These are phyloP conservation scores for Pterocles orientalis DNA, from an alignment of 2,113 vertebrate genomes.

Conservation along the genomic window DNA sequence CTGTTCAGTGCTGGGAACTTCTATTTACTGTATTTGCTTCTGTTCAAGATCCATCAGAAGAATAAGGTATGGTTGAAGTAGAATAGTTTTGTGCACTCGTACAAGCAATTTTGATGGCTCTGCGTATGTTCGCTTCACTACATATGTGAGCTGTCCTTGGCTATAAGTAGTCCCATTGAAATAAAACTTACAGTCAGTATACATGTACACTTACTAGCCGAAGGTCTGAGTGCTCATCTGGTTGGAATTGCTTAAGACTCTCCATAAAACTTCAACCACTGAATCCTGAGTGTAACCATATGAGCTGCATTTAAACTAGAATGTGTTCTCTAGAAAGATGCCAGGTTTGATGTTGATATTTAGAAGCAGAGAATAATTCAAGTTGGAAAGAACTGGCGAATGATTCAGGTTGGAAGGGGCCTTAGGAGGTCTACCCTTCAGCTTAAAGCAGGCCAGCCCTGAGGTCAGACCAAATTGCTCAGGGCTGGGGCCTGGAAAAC, in stretches of 20 bases:
- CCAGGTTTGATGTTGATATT: neutral
- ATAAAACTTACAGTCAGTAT: neutral
- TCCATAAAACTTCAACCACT: neutral
- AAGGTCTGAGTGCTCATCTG: neutral
- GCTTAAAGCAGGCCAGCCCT: neutral
- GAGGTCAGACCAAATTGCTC: neutral
- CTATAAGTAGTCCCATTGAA: neutral
- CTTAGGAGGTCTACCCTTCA: neutral
- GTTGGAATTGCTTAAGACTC: neutral
- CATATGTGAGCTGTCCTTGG: neutral
- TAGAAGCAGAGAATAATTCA: neutral
- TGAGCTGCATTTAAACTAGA: neutral
- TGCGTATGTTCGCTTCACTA: neutral
- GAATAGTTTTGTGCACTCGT: accelerated
- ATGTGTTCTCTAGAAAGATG: neutral
- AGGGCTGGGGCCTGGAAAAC: neutral
- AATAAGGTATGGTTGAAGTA: slow-evolving; percentile 81
- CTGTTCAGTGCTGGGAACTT: slow-evolving; percentile 94
- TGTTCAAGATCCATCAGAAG: slow-evolving; percentile 84
- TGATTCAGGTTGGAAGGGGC: neutral
- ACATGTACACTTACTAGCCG: accelerated
- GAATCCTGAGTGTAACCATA: neutral
- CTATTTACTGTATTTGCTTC: slow-evolving; percentile 88
- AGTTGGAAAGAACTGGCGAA: neutral
- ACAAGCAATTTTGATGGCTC: neutral